Evolutionary conservation across 2,888 invertebrate species (phyloP).

Genomic region (Aelia acuminata): DNA sequence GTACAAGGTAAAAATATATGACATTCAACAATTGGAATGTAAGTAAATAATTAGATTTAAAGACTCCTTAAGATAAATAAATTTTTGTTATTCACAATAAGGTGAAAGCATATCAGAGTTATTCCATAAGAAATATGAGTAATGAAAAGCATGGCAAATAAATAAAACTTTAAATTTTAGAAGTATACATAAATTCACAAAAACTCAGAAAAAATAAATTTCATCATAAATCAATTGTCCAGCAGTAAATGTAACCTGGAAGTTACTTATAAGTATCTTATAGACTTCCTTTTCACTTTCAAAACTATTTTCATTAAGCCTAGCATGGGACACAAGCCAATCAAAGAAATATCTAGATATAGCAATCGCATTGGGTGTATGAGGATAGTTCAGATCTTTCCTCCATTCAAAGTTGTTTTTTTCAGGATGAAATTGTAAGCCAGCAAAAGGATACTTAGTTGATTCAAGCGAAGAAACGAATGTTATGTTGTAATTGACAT

Average conservation of each 20-base stretch:
- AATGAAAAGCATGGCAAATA: background rate
- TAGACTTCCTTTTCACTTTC: conserved; percentile 70
- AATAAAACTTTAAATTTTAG: background rate
- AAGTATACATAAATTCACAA: background rate
- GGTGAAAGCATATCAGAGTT: no score
- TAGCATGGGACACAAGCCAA: conserved; percentile 70
- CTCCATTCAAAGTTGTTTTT: conserved; percentile 88
- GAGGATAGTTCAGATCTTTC: conserved; percentile 66
- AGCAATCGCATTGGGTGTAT: conserved; percentile 62
- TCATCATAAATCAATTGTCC: conserved; percentile 39
- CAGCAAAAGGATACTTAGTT: conserved; percentile 86
- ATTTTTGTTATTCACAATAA: no score
- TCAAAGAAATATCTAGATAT: conserved; percentile 65
- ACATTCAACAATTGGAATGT: no score
- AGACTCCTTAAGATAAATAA: no score
- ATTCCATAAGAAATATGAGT: no score
- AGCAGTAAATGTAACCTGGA: conserved; percentile 76
- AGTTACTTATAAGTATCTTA: conserved; percentile 80
- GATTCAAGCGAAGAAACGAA: conserved; percentile 85
- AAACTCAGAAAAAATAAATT: conserved; percentile 44
- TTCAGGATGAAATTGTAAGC: conserved; percentile 93
- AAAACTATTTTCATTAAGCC: conserved; percentile 77
- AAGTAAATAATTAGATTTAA: no score
- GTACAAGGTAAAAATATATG: no score
- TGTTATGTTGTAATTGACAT: conserved; percentile 73